A percentile compares a stretch with the other conserved stretches of the same genome.
Evolutionary conservation across 1,140 invertebrate genomes (phyloP).

Genomic region (Potamilus streckersoni): DNA sequence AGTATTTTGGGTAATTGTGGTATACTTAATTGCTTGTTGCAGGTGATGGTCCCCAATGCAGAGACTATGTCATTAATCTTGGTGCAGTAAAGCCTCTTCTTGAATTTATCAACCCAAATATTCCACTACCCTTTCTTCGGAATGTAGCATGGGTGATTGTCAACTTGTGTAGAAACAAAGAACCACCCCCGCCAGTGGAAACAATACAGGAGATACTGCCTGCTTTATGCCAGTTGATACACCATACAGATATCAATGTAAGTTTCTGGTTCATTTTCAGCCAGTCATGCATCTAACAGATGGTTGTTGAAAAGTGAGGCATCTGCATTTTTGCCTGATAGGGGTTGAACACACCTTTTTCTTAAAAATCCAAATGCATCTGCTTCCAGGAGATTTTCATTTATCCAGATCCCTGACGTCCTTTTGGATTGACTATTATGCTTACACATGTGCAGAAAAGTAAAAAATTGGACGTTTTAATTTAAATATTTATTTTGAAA

Average conservation of each 20-base stretch:
- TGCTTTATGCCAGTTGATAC: slow-evolving; percentile 92
- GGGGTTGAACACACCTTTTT: no score
- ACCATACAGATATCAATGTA: slow-evolving; percentile 95
- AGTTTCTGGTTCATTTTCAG: slow-evolving; percentile 65
- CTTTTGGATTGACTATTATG: no score
- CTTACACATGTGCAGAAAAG: no score
- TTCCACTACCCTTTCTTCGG: slow-evolving; percentile 65
- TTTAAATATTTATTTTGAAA: no score
- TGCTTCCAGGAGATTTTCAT: no score
- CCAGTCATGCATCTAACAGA: no score
- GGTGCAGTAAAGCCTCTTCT: slow-evolving; percentile 67
- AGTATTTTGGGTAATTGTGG: background rate
- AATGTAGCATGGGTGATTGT: slow-evolving; percentile 70
- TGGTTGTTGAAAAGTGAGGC: no score
- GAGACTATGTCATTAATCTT: slow-evolving; percentile 66
- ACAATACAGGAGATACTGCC: slow-evolving; percentile 95
- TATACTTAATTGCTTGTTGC: slow-evolving; percentile 14
- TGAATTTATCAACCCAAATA: slow-evolving; percentile 65
- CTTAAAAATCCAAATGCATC: no score
- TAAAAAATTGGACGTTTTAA: no score
- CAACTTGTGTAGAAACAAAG: slow-evolving; percentile 69
- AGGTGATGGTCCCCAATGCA: slow-evolving; percentile 68
- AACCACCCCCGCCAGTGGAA: slow-evolving; percentile 64
- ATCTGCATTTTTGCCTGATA: no score
- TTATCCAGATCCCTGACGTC: no score